Percentiles rank a stretch among this genome's conserved stretches.
These are phyloP conservation scores for Brachystomella parvula DNA, from an alignment of 1,140 invertebrate genomes.

Conservation along the genomic window DNA sequence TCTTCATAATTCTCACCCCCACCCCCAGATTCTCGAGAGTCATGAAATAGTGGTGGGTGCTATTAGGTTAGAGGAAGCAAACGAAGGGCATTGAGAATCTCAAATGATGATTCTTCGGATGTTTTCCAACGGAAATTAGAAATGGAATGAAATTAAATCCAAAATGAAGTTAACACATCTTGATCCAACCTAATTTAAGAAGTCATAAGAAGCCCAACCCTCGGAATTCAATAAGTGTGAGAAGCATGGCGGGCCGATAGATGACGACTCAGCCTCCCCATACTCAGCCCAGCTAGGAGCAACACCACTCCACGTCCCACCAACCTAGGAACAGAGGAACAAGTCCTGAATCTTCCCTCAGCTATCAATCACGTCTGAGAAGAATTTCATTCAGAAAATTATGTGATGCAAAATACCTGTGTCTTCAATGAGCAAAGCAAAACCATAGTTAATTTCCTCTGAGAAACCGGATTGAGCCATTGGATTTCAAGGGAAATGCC, in stretches of 20 bases:
- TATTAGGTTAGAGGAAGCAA: too few relatives aligned
- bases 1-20: too few relatives aligned
- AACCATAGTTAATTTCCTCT: not conserved
- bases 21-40: too few relatives aligned
- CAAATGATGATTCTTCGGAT: too few relatives aligned
- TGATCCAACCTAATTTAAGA: not conserved
- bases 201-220: not conserved
- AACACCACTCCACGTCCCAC: not conserved
- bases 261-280: not conserved
- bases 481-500: not conserved
- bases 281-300: not conserved
- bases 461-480: not conserved
- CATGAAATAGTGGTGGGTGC: too few relatives aligned
- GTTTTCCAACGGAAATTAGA: too few relatives aligned
- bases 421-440: not conserved
- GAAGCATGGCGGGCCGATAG: not conserved
- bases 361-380: not conserved
- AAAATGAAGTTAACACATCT: not conserved
- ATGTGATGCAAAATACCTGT: not conserved
- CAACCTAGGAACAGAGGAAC: not conserved
- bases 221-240: not conserved
- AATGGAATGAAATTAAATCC: too few relatives aligned
- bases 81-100: too few relatives aligned
- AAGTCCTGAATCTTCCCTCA: not conserved
- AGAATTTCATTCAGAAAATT: not conserved